Evolutionary conservation across 2,797 vertebrate genomes (phyloP), one percentile per base, ranked within the genome.

Genomic region (Lindbergichthys nudifrons): DNA sequence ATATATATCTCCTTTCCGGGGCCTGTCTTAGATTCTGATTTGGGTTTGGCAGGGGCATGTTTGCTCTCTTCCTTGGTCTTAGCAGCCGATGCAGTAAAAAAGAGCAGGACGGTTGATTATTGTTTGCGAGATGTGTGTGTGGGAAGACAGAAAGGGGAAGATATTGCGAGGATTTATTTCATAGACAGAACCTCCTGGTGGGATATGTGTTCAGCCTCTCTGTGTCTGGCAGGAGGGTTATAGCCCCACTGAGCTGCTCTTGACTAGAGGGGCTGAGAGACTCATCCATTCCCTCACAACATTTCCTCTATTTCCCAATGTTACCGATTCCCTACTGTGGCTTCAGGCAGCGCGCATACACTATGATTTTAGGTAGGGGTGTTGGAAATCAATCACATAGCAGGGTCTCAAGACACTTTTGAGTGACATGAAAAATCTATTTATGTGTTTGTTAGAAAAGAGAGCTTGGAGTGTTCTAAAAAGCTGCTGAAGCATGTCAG

Each of bases 21-120:
- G 39, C 67, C 77, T 81, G 74, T 87, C 83, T 84, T 46, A 58
- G 75, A 77, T 81, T 90, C 77, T 86, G 83, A 89, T 90, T 88
- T 80, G 82, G 69, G 78, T 80, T 80, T 43, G 76, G 59, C 71
- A 32, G 10, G 79, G 84, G 58, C 80, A 85, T 88, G 87, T 92
- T 92, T 91, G 88, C 82, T 79, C 65, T 87, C 41, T 69, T 73
- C 65, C 75, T 79, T 74, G 53, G 69, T 58, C 76, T 77, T 43
- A 4, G 71, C 74, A 80, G 60, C 56, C 73, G 81, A 46, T 70
- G 70, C 43, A 56, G 62, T 4, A 36, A 64, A 70, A 71, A 61
- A 26, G 48, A 70, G 62, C 51, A 62, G 73, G 48, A 5, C 47
- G 56, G 81, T 62, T 84, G 87, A 91, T 91, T 87, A 81, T 75